A percentile compares a stretch with the other conserved stretches of the same genome.
Conservation (phyloP, 2,888 invertebrate genomes). For the Oxytorus armatus region DNA sequence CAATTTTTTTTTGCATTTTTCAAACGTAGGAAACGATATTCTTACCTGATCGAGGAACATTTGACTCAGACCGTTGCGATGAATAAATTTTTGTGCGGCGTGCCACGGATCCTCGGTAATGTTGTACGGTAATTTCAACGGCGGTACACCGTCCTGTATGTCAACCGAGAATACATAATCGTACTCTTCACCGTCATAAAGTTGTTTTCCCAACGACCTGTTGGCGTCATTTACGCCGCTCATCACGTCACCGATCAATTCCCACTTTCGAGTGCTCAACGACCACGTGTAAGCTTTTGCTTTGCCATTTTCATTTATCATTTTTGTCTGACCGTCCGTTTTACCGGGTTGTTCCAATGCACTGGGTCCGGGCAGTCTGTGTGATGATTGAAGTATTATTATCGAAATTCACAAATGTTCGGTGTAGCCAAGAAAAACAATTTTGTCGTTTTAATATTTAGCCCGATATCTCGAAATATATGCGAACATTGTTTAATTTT, state of each 20-base stretch:
- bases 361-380: conserved; percentile 92
- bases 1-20: background rate
- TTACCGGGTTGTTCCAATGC: conserved; percentile 91
- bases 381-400: conserved; percentile 27
- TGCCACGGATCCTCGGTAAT: conserved; percentile 95
- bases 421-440: background rate
- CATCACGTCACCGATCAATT: conserved; percentile 94
- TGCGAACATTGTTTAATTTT: no score
- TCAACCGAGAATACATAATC: conserved; percentile 99
- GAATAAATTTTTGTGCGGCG: conserved; percentile 95
- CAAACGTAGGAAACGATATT: background rate
- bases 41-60: conserved; percentile 91
- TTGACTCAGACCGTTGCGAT: conserved; percentile 93
- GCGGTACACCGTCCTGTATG: conserved; percentile 94
- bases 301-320: conserved; percentile 90
- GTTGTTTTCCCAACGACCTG: conserved; percentile 89
- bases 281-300: conserved; percentile 94
- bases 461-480: no score
- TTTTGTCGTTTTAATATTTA: no score
- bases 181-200: conserved; percentile 95
- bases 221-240: conserved; percentile 90
- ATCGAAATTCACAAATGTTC: conserved; percentile 15
- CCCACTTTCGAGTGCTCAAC: conserved; percentile 89
- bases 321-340: conserved; percentile 93
- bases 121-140: conserved; percentile 96